These are phyloP conservation scores for Cetoscarus ocellatus DNA, from an alignment of 2,797 vertebrate species.

Conservation along the genomic window DNA sequence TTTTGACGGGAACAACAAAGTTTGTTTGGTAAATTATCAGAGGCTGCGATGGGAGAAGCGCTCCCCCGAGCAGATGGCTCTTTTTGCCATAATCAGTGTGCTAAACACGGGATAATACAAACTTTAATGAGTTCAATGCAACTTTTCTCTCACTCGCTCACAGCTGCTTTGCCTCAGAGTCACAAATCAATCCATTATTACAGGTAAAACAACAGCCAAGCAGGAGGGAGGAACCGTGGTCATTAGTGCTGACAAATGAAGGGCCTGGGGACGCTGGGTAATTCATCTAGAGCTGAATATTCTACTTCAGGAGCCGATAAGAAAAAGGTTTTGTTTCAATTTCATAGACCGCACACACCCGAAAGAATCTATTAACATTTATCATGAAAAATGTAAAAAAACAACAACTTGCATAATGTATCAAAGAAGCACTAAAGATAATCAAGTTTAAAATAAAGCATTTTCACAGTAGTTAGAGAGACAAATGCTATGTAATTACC, in stretches of 20 bases:
- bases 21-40: conserved; percentile 80
- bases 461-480: too few species aligned
- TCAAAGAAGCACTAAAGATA: neutral
- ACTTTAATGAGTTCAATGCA: conserved; percentile 86
- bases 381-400: conserved; percentile 24
- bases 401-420: conserved; percentile 5
- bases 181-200: conserved; percentile 80
- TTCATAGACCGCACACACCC: conserved; percentile 16
- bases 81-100: conserved; percentile 77
- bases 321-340: conserved; percentile 26
- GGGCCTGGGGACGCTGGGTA: conserved; percentile 54
- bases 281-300: conserved; percentile 67
- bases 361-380: conserved; percentile 25
- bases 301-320: conserved; percentile 43
- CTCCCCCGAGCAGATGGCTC: conserved; percentile 85
- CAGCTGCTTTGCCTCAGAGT: conserved; percentile 69
- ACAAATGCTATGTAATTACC: too few species aligned
- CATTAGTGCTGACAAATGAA: conserved; percentile 79
- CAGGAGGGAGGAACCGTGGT: conserved; percentile 68
- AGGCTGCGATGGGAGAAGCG: conserved; percentile 66
- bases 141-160: conserved; percentile 77
- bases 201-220: conserved; percentile 80
- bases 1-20: conserved; percentile 73
- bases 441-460: too few species aligned
- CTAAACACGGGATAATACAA: conserved; percentile 83